phyloP scores from a whole-genome alignment of 2,797 vertebrate genomes.

The Lepilemur septentrionalis region DNA sequence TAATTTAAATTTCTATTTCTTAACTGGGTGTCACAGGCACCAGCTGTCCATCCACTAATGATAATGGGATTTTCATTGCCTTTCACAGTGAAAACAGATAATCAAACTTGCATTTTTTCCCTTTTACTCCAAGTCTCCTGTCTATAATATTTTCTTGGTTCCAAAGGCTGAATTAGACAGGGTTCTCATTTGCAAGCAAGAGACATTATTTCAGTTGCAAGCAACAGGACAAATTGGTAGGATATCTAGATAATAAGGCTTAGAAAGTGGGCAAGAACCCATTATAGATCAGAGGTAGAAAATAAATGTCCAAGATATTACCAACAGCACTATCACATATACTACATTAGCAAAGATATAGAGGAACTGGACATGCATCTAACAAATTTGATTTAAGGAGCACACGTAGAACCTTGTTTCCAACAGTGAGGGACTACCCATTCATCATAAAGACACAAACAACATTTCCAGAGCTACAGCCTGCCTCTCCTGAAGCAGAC shows the following conservation, averaged over 20 bases:
- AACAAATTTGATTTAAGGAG: neutral
- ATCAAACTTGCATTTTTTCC: slow-evolving; percentile 24
- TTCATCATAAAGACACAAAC: neutral
- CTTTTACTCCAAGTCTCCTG: neutral
- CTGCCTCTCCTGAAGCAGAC: neutral
- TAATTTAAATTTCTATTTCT: slow-evolving; percentile 52
- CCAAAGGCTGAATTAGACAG: neutral
- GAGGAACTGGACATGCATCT: neutral
- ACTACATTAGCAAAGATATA: neutral
- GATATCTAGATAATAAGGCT: neutral
- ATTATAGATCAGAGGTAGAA: neutral
- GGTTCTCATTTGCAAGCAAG: neutral
- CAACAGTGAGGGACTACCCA: neutral
- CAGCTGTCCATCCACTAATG: neutral
- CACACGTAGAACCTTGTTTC: neutral
- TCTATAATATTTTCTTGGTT: neutral
- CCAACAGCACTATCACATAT: neutral
- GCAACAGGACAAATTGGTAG: neutral
- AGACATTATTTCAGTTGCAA: neutral
- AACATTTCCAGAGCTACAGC: neutral
- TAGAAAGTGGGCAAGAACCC: neutral
- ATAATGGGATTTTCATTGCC: slow-evolving; percentile 9
- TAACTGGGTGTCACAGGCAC: neutral
- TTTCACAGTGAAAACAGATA: neutral
- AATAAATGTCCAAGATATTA: neutral